Base-by-base conservation (phyloP, 2,113 vertebrate genomes). In the Sinocyclocheilus maitianheensis region DNA sequence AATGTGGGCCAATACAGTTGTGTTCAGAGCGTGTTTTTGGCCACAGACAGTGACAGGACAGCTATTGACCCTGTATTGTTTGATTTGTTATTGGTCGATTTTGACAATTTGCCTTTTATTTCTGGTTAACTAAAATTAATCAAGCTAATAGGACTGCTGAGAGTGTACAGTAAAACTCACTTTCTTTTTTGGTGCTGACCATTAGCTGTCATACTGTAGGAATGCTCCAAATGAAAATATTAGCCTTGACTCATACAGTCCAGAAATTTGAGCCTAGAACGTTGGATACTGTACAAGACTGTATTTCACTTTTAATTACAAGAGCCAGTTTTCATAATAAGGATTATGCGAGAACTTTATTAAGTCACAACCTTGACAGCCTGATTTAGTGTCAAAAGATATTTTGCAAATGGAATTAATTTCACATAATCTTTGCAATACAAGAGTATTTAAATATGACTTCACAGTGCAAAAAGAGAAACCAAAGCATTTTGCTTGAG, bases 1-100 rank as follows among this genome's bases (percentile, higher is more conserved):
- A 84, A 87, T 81, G 71, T 87, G 78, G 85, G 94, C 92, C 92
- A 93, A 93, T 95, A 92, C 93, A 94, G 91, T 90, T 91, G 93
- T 94, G 93, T 93, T 79, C 89, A 93, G 93, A 94, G 91, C 90
- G 83, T 65, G 88, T 48, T 46, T 46, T 48, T 87, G 46, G 67
- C 46, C 9, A n/a, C 87, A 55, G 77, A 30, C 18, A 60, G 53
- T 30, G 16, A 60, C 43, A 30, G 77, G 77, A 55, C 58, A 43
- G 40, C 43, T 9, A 2, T 53, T 3, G 13, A 3, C 22, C 3
- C 5, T 4, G 88, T 55, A 14, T 48, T 37, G 43, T 9, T n/a
- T 24, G 34, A 37, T 80, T 55, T 77, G 26, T 75, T 26, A 67
- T 11, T 67, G 24, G 75, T 30, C 5, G 53, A 43, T 24, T 75